Conservation (phyloP, 2,797 vertebrate genomes). For the Melanotaenia nigrans region DNA sequence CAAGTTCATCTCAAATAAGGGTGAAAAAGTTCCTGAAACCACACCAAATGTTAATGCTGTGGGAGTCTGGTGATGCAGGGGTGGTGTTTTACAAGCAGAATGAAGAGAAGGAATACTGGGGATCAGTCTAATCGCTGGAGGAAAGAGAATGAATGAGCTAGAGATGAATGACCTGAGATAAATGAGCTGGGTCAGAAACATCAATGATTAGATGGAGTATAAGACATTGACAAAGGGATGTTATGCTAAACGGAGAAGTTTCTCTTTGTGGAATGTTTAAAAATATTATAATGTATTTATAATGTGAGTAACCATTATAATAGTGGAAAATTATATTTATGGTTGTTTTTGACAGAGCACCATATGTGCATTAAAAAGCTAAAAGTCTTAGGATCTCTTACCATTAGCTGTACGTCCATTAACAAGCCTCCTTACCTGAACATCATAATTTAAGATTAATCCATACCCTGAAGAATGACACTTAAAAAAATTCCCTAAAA, state of each 20-base stretch:
- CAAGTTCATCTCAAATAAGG: background rate
- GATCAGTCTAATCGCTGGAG: background rate
- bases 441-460: too few relatives aligned
- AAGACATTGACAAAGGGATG: background rate
- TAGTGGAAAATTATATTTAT: too few relatives aligned
- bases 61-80: background rate
- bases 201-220: constrained; percentile 8
- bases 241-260: too few relatives aligned
- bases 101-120: background rate
- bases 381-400: too few relatives aligned
- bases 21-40: constrained; percentile 3
- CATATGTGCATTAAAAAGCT: too few relatives aligned
- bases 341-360: too few relatives aligned
- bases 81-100: constrained; percentile 11
- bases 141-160: constrained; percentile 2
- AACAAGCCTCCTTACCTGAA: too few relatives aligned
- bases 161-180: constrained; percentile 14
- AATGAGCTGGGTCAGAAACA: constrained; percentile 5
- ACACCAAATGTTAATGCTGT: constrained; percentile 1
- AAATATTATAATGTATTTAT: too few relatives aligned
- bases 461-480: background rate
- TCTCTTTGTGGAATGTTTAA: too few relatives aligned
- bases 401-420: too few relatives aligned
- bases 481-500: too few relatives aligned
- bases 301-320: too few relatives aligned